A percentile compares a stretch with the other conserved stretches of the same genome.
Evolutionary conservation across 2,113 vertebrate genomes (phyloP).

Genomic region (Irena cyanogastra): DNA sequence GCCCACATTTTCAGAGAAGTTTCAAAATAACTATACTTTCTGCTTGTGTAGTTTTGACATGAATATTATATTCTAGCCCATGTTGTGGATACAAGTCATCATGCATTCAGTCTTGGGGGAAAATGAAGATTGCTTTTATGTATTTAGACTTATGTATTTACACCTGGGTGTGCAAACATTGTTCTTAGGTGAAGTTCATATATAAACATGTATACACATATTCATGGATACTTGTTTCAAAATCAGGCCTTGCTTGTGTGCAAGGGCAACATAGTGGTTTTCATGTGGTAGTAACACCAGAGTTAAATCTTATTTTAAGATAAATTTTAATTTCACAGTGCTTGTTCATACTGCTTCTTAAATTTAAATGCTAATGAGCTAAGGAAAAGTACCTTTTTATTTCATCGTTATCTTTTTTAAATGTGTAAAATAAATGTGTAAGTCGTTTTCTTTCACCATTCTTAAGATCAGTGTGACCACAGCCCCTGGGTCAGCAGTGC

Average conservation of each 20-base stretch:
- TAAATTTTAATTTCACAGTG: not conserved
- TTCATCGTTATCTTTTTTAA: not conserved
- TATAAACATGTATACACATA: not conserved
- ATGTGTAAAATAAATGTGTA: conserved; percentile 26
- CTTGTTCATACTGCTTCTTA: not conserved
- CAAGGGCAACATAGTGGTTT: not conserved
- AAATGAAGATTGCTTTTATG: not conserved
- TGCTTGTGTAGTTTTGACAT: not conserved
- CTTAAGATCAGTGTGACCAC: not conserved
- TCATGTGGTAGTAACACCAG: not conserved
- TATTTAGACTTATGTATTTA: not conserved
- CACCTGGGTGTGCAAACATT: not conserved
- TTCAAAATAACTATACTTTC: not conserved
- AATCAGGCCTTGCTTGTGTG: not conserved
- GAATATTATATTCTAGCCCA: not conserved
- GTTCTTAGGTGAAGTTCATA: not conserved
- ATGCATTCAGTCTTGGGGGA: not conserved
- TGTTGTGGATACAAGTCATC: not conserved
- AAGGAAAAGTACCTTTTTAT: not conserved
- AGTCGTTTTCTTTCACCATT: not conserved
- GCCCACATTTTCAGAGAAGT: not conserved
- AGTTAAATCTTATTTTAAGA: not conserved
- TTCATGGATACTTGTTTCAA: not conserved
- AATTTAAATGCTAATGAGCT: not conserved
- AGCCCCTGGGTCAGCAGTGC: not conserved